A percentile compares a stretch with the other conserved stretches of the same genome.
These are phyloP conservation scores for Patiria miniata DNA, from an alignment of 35 echinoderm and acorn worm genomes.

Conservation along the genomic window DNA sequence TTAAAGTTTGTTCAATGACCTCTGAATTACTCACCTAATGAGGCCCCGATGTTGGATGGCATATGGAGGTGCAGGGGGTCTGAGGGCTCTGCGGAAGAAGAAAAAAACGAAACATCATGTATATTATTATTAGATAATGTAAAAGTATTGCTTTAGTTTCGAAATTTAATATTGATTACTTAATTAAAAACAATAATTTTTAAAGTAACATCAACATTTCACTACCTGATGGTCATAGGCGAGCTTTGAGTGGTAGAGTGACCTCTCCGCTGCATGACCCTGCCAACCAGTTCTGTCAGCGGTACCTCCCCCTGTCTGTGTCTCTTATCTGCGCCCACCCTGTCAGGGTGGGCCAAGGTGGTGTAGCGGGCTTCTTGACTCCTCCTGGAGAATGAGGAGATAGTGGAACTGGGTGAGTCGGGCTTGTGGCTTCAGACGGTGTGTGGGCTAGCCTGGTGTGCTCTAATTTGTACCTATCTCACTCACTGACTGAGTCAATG, in stretches of 20 bases:
- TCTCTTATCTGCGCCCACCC: neutral
- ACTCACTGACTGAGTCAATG: too few species aligned
- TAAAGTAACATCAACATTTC: neutral
- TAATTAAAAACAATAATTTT: neutral
- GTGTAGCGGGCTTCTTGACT: constrained; percentile 42
- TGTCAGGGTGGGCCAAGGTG: constrained; percentile 9
- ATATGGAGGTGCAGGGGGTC: constrained; percentile 40
- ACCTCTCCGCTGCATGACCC: constrained; percentile 43
- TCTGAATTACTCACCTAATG: constrained; percentile 35
- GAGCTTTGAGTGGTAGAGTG: constrained; percentile 6
- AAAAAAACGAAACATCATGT: neutral
- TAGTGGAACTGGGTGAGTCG: neutral
- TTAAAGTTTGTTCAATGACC: neutral
- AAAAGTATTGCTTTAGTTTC: too few species aligned
- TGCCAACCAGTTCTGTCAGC: constrained; percentile 42
- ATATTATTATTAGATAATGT: too few species aligned
- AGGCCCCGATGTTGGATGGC: constrained; percentile 45
- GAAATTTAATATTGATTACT: too few species aligned
- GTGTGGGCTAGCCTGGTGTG: too few species aligned
- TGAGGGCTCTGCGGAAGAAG: constrained; percentile 40
- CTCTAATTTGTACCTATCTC: too few species aligned
- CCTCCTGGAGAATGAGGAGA: constrained; percentile 18
- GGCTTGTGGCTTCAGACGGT: too few species aligned
- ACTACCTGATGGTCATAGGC: constrained; percentile 62
- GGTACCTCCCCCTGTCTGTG: constrained; percentile 33